phyloP scores from a whole-genome alignment of 2,113 vertebrate genomes.

The Raja brachyura region DNA sequence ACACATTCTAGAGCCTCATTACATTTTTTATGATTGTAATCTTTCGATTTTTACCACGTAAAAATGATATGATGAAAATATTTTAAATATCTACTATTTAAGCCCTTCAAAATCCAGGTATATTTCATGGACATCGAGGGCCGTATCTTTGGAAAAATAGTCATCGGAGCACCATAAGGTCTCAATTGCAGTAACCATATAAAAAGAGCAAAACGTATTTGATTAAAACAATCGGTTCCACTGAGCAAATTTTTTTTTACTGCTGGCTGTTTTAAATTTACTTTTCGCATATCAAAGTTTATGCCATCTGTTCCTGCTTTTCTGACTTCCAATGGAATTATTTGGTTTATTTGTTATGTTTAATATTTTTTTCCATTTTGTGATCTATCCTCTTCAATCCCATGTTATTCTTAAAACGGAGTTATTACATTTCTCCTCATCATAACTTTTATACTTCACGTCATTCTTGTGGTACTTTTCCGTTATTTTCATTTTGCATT shows the following conservation, averaged over 20 bases:
- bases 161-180: neutral
- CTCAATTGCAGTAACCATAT: neutral
- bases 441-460: neutral
- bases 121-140: neutral
- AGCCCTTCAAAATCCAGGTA: neutral
- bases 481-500: neutral
- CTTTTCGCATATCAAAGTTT: slow-evolving; percentile 1
- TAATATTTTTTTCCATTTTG: neutral
- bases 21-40: neutral
- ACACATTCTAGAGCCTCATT: neutral
- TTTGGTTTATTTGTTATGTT: neutral
- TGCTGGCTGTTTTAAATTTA: neutral
- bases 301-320: neutral
- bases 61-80: neutral
- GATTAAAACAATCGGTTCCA: neutral
- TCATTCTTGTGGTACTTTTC: neutral
- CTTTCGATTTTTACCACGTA: neutral
- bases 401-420: neutral
- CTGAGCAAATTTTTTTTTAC: neutral
- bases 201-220: neutral
- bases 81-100: neutral
- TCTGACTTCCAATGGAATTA: neutral
- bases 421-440: neutral
- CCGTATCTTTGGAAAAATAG: neutral
- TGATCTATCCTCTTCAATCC: neutral